Evolutionary conservation across 2,797 vertebrate genomes (phyloP).

Genomic region (Macroramphosus scolopax): DNA sequence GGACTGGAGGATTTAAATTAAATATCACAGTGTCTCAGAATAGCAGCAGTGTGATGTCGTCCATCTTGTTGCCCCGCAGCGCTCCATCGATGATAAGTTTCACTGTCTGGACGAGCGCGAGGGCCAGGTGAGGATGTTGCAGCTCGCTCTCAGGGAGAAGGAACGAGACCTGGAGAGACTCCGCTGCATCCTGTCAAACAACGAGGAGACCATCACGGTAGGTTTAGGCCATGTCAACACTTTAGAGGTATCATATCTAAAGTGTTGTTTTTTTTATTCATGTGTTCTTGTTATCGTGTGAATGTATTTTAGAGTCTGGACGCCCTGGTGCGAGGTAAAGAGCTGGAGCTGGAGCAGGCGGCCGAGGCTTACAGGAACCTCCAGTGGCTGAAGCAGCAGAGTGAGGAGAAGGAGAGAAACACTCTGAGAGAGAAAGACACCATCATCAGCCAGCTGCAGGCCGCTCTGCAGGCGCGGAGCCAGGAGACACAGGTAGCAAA

Average conservation of each 20-base stretch:
- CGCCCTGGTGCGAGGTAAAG: slow-evolving; percentile 84
- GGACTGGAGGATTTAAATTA: too few species aligned
- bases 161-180: slow-evolving; percentile 88
- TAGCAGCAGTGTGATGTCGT: slow-evolving; percentile 13
- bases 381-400: slow-evolving; percentile 88
- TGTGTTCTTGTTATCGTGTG: background rate
- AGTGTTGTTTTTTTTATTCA: too few species aligned
- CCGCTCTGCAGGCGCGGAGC: slow-evolving; percentile 83
- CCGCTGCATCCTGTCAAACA: slow-evolving; percentile 84
- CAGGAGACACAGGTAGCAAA: slow-evolving; percentile 86
- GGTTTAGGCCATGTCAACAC: too few species aligned
- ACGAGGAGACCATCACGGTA: slow-evolving; percentile 92
- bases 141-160: slow-evolving; percentile 81
- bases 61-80: slow-evolving; percentile 65
- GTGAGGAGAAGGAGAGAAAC: slow-evolving; percentile 80
- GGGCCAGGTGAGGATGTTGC: slow-evolving; percentile 85
- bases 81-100: slow-evolving; percentile 91
- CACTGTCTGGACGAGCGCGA: slow-evolving; percentile 88
- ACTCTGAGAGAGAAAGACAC: slow-evolving; percentile 85
- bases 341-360: slow-evolving; percentile 88
- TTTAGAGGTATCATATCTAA: too few species aligned
- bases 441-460: slow-evolving; percentile 87
- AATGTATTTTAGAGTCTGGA: slow-evolving; percentile 83
- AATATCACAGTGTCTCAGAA: too few species aligned
- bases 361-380: slow-evolving; percentile 86